Percentiles rank a stretch among this genome's conserved stretches.
phyloP scores from a whole-genome alignment of 2,888 invertebrate genomes.

The Coremacera marginata region DNA sequence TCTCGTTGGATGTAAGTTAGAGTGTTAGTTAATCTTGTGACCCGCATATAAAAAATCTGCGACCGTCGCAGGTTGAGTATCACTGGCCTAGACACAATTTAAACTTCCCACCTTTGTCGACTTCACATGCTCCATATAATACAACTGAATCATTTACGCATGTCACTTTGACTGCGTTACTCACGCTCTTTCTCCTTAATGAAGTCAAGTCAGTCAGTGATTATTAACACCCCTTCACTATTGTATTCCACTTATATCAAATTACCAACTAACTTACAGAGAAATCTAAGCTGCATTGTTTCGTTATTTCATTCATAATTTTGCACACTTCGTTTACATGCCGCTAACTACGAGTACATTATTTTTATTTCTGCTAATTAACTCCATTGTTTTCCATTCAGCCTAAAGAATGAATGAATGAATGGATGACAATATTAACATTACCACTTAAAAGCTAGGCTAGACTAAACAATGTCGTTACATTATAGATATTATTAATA shows the following conservation, averaged over 20 bases:
- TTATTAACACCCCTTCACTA: neutral
- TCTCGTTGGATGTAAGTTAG: too few species aligned
- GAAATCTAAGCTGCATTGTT: neutral
- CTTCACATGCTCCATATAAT: too few species aligned
- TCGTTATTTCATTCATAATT: constrained; percentile 11
- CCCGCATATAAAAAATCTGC: too few species aligned
- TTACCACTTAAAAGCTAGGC: too few species aligned
- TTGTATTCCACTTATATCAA: constrained; percentile 6
- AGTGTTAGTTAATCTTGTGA: too few species aligned
- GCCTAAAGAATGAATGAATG: neutral
- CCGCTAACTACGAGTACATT: neutral
- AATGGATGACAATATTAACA: neutral
- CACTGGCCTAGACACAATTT: too few species aligned
- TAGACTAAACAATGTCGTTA: too few species aligned
- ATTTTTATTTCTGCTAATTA: neutral
- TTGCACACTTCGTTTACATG: neutral
- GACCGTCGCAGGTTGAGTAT: too few species aligned
- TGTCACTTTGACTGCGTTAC: neutral
- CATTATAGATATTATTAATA: too few species aligned
- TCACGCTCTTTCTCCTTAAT: neutral
- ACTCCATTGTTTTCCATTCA: neutral
- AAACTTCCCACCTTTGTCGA: too few species aligned
- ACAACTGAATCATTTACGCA: too few species aligned
- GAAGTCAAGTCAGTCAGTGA: too few species aligned
- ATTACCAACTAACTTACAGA: neutral